Base-by-base conservation (phyloP, 2,888 invertebrate species). In the Phorcus lineatus region DNA sequence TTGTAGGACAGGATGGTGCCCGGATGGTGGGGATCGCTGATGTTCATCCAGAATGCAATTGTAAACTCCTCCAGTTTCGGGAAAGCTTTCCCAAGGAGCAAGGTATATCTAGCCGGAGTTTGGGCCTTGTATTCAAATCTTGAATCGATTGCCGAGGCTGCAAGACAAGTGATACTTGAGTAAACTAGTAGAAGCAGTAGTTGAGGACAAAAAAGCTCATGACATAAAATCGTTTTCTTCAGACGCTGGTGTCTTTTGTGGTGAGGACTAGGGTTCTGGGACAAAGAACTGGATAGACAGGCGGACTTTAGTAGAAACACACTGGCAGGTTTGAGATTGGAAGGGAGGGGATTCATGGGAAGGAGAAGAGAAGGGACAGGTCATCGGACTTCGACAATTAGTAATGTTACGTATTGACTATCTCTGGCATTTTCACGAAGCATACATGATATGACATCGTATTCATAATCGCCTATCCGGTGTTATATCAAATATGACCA, bases 91-190 rank as follows among this genome's bases (percentile, higher is more conserved):
- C 90, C 90, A 66, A 90, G 83, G 13, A 93, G 84, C 4, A 91
- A 79, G 9, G 91, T 90, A 84, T 91, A 91, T n/a, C 91, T 85
- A 2, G 88, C 86, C 0, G 90, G 88, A 19, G 77, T 66, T 11
- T 85, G 83, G 2, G 85, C 80, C 75, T 85, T 83, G 81, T 91
- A 92, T 80, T 90, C 91, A n/a, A 92, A 85, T 36, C 90, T 79
- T 0, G 92, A 91, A 82, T 92, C 90, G 22, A 91, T 88, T 3
- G 91, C 90, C 2, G 89, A 88, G 6, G 92, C 92, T 92, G 86
- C 52, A 86, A 87, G 0, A 66, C 17, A 78, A 78, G 40, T n/a
- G 40, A 70, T 70, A 70, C 40, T 40, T 70, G 36, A 40, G 40
- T 31, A n/a, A 70, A 70, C 36, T 19, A 70, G 19, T 17, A 70